Base-by-base conservation (phyloP, 2,797 vertebrate genomes). In the Typhlichthys eigenmanni region DNA sequence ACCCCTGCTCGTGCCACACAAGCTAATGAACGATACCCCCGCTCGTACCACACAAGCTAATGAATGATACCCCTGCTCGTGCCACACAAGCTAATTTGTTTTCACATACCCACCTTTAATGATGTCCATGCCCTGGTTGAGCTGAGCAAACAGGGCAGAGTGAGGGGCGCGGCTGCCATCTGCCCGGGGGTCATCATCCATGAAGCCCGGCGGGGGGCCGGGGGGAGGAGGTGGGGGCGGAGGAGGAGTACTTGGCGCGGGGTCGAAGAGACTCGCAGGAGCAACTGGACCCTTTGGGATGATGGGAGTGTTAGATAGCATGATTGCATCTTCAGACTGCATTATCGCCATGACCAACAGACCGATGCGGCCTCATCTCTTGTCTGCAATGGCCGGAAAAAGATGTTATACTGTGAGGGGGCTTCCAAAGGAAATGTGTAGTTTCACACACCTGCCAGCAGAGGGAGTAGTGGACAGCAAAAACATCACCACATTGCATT, bases 121-220 rank as follows among this genome's bases (percentile, higher is more conserved):
- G 74, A 99, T 98, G 4, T 90, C 92, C 86, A 93, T 95, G 80
- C 98, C 98, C 88, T 96, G 95, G 86, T 99, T 99, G n/a, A 99
- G 95, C 82, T 99, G 93, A 7, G 94, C 93, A 58, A 98, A 99
- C 3, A 99, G 91, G 1, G 95, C 95, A 0, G 95, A 95, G 66
- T 95, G 96, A 47, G 92, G 80, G 0, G 92, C 82, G 0, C 81
- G 79, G n/a, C 89, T 56, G 3, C 79, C 69, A 2, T 19, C 68
- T 0, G 6, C 51, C 52, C 91, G 91, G 1, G 71, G 10, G 2
- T 68, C 60, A 16, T 94, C 91, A 0, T 90, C 85, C 10, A 85
- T 84, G 5, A 93, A 86, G 70, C 85, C 62, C 0, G 93, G 94
- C 76, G 95, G 95, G 24, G 94, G 95, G 34, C 94, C 93, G 0